Evolutionary conservation across 2,797 vertebrate species (phyloP).

Genomic region (Pangasius djambal): DNA sequence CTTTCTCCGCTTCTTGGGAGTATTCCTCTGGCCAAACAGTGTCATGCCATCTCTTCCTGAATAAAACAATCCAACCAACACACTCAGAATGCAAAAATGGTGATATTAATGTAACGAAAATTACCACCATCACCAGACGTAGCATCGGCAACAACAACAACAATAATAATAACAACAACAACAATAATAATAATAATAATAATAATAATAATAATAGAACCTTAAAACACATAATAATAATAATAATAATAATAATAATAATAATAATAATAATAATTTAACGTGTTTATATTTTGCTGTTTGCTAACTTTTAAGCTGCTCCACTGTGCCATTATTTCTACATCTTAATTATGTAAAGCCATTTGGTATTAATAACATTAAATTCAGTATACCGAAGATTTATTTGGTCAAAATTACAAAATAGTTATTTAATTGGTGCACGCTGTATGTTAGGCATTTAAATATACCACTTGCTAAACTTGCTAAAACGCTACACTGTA

Average conservation of each 20-base stretch:
- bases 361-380: not conserved
- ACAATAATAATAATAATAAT: not conserved
- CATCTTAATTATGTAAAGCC: not conserved
- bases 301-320: not conserved
- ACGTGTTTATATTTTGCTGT: not conserved
- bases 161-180: not conserved
- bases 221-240: not conserved
- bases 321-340: not conserved
- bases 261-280: not conserved
- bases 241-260: not conserved
- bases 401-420: not conserved
- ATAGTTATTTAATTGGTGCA: not conserved
- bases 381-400: not conserved
- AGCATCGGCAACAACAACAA: not conserved
- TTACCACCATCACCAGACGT: not conserved
- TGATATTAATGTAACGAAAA: not conserved
- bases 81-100: not conserved
- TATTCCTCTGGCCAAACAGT: slow-evolving; percentile 85
- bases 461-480: not conserved
- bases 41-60: slow-evolving; percentile 87
- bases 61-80: not conserved
- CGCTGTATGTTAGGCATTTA: not conserved
- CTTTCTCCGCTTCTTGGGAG: slow-evolving; percentile 87
- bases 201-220: not conserved
- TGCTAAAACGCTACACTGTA: not conserved